Base-by-base conservation (phyloP, 2,797 vertebrate species). In the Odontamblyopus lacepedii region DNA sequence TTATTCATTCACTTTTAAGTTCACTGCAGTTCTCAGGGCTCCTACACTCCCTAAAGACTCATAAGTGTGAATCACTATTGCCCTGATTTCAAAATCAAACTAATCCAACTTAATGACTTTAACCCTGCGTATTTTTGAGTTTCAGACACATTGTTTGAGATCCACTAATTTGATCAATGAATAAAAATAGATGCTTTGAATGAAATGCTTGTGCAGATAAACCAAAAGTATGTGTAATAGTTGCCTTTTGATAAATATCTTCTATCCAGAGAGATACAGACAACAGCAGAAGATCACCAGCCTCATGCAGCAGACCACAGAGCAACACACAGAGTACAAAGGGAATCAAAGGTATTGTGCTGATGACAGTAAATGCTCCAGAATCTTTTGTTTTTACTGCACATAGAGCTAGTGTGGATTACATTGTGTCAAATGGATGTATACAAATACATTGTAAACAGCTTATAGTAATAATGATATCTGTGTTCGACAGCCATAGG, bases 191-290 rank as follows among this genome's bases (percentile, higher is more conserved):
- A 51, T 38, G 35, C 9, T 38, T 38, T 38, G 35, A 38, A 38
- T 8, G 35, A 38, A 38, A 9, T 38, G 35, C 7, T 38, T 38
- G 35, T 38, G 7, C 35, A 38, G 35, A 38, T 38, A 38, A 38
- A 48, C n/a, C 23, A 16, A n/a, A 64, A 48, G n/a, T 15, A 18
- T 12, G 13, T 29, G 63, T 13, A 48, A 48, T 15, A 4, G 2
- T 48, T 50, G 18, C 5, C 63, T 66, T 65, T 66, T 30, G 64
- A 50, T 66, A 18, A 66, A 66, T 51, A 66, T 51, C 27, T 23
- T n/a, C 4, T 66, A 16, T 29, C 26, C 64, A 51, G 64, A 51
- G 48, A 9, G 16, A 66, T 51, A 51, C 23, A 1, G 63, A 41
- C 6, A 50, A 27, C 26, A 16, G 41, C 18, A 15, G 35, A 26